Percentiles rank a stretch among this genome's conserved stretches.
Conservation (phyloP, 2,797 vertebrate genomes). For the Mormyrus hasselquistii region DNA sequence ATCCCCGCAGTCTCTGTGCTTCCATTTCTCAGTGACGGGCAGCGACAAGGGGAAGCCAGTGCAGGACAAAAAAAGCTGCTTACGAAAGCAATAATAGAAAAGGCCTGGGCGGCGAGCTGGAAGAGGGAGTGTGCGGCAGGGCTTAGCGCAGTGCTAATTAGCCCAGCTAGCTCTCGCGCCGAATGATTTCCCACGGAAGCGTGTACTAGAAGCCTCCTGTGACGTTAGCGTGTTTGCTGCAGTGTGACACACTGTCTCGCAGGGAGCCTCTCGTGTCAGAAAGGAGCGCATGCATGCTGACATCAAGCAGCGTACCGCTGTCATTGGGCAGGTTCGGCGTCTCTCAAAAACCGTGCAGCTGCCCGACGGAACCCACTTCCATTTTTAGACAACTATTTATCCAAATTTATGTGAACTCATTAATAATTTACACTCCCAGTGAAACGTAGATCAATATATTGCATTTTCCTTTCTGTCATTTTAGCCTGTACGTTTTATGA, state of each 20-base stretch:
- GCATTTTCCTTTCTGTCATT: not conserved
- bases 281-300: not conserved
- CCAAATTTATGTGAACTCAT: constrained; percentile 2
- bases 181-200: constrained; percentile 29
- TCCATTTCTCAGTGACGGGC: constrained; percentile 1
- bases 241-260: not conserved
- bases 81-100: constrained; percentile 40
- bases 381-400: not conserved
- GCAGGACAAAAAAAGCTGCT: constrained; percentile 35
- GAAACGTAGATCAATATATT: not conserved
- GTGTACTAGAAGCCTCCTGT: not conserved
- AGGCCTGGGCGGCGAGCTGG: constrained; percentile 16
- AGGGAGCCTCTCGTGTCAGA: not conserved
- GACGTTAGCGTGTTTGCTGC: not conserved
- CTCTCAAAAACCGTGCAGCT: not conserved
- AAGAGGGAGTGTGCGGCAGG: constrained; percentile 26
- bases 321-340: not conserved
- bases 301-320: not conserved
- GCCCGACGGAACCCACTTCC: not conserved
- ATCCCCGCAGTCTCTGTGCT: not conserved
- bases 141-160: constrained; percentile 45
- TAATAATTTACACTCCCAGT: not conserved
- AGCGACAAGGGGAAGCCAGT: constrained; percentile 28
- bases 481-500: not conserved
- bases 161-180: constrained; percentile 30